Conservation (phyloP, 2,888 invertebrate species). For the Xestia c-nigrum region DNA sequence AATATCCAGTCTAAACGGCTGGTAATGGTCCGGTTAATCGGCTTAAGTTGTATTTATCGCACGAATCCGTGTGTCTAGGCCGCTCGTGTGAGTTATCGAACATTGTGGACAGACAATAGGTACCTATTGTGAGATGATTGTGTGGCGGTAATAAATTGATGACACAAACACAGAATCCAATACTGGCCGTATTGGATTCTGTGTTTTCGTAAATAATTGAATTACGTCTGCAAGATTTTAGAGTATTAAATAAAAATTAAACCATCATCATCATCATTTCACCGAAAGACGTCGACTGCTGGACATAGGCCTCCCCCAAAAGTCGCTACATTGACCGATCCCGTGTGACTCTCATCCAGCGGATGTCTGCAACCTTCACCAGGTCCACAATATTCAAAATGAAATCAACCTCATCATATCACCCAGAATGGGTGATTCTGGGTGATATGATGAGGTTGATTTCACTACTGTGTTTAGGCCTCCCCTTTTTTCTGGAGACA, state of each 20-base stretch:
- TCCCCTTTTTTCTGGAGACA: too few relatives aligned
- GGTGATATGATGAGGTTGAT: too few relatives aligned
- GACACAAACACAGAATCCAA: too few relatives aligned
- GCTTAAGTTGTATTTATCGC: conserved; percentile 68
- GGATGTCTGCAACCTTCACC: too few relatives aligned
- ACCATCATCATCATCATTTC: neutral
- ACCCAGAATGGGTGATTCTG: too few relatives aligned
- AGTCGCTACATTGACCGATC: too few relatives aligned
- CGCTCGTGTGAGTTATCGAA: conserved; percentile 55
- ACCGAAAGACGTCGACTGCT: too few relatives aligned
- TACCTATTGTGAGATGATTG: conserved; percentile 40
- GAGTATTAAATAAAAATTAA: neutral
- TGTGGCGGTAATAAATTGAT: conserved; percentile 40
- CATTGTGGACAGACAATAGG: conserved; percentile 52
- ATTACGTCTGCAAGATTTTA: neutral
- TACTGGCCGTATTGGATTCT: conserved; percentile 3
- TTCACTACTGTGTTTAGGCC: too few relatives aligned
- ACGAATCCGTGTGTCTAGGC: conserved; percentile 50
- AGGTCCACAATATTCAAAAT: too few relatives aligned
- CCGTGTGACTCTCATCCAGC: too few relatives aligned
- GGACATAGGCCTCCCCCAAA: too few relatives aligned
- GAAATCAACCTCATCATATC: too few relatives aligned
- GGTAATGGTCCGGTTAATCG: conserved; percentile 69
- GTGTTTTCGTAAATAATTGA: conserved; percentile 5
- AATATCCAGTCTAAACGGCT: conserved; percentile 67